Evolutionary conservation across 2,888 invertebrate genomes (phyloP).

Genomic region (Pheosia tremula): DNA sequence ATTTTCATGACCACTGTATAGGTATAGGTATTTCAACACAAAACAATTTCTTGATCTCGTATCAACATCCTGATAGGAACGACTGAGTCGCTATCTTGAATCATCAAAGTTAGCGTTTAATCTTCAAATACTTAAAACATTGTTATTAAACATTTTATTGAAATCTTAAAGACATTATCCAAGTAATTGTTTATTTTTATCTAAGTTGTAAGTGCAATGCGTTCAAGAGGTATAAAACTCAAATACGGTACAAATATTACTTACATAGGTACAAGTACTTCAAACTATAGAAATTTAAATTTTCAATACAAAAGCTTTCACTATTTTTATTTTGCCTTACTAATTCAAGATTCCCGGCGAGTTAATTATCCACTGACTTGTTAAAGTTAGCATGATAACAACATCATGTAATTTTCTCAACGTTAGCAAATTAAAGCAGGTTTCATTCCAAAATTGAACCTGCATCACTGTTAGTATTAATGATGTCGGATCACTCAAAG

Average conservation of each 20-base stretch:
- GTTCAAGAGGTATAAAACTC: not conserved
- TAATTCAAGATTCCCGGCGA: not conserved
- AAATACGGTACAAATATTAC: no score
- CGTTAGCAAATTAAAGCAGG: conserved; percentile 41
- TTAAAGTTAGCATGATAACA: not conserved
- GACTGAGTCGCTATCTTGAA: not conserved
- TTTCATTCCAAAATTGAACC: conserved; percentile 18
- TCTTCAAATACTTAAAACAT: not conserved
- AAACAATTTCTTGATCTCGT: not conserved
- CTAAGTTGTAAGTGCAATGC: not conserved
- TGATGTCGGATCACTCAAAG: conserved; percentile 46
- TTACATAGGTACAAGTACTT: no score
- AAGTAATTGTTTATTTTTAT: not conserved
- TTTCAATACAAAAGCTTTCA: not conserved
- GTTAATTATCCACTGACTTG: not conserved
- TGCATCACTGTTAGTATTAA: conserved; percentile 27
- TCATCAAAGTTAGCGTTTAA: not conserved
- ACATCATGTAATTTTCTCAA: conserved; percentile 1
- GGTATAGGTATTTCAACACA: not conserved
- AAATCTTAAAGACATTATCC: not conserved
- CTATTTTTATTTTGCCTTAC: not conserved
- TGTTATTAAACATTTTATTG: not conserved
- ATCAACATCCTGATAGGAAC: not conserved
- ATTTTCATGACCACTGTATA: not conserved
- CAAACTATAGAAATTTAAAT: not conserved